A percentile compares a stretch with the other conserved stretches of the same genome.
phyloP scores from a whole-genome alignment of 1,140 invertebrate species.

The Monochamus saltuarius region DNA sequence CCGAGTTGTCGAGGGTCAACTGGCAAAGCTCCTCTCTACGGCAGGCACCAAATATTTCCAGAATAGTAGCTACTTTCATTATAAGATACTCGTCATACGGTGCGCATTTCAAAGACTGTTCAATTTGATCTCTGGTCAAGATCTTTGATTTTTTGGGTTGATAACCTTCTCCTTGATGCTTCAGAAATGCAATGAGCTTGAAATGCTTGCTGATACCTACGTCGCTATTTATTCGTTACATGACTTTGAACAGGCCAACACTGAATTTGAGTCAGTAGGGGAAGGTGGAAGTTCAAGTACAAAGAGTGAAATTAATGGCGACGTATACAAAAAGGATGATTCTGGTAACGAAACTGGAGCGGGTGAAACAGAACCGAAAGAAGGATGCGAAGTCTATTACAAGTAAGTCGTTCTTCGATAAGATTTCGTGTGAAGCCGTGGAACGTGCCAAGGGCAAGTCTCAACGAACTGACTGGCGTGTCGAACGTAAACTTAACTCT shows the following conservation, averaged over 20 bases:
- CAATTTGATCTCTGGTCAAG: too few relatives aligned
- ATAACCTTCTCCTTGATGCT: too few relatives aligned
- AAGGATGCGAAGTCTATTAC: conserved; percentile 78
- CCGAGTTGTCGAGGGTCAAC: too few relatives aligned
- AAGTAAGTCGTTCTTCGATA: conserved; percentile 98
- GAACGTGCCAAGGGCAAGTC: conserved; percentile 77
- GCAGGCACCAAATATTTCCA: too few relatives aligned
- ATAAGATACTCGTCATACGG: too few relatives aligned
- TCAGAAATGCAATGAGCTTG: too few relatives aligned
- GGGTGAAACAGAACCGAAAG: conserved; percentile 74
- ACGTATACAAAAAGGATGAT: conserved; percentile 76
- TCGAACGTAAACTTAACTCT: conserved; percentile 94
- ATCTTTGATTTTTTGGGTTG: too few relatives aligned
- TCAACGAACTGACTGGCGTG: conserved; percentile 92
- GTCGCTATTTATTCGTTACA: too few relatives aligned
- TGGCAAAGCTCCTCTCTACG: too few relatives aligned
- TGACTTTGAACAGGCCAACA: conserved; percentile 97
- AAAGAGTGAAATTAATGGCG: conserved; percentile 56
- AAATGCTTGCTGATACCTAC: too few relatives aligned
- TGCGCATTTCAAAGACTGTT: too few relatives aligned
- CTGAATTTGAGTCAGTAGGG: conserved; percentile 86
- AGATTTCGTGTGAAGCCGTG: conserved; percentile 96
- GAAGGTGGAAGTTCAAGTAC: conserved; percentile 59
- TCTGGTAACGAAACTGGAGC: conserved; percentile 82
- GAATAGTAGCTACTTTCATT: too few relatives aligned